Evolutionary conservation across 2,888 invertebrate genomes (phyloP), one percentile per base, ranked within the genome.

Genomic region (Nasonia oneida): DNA sequence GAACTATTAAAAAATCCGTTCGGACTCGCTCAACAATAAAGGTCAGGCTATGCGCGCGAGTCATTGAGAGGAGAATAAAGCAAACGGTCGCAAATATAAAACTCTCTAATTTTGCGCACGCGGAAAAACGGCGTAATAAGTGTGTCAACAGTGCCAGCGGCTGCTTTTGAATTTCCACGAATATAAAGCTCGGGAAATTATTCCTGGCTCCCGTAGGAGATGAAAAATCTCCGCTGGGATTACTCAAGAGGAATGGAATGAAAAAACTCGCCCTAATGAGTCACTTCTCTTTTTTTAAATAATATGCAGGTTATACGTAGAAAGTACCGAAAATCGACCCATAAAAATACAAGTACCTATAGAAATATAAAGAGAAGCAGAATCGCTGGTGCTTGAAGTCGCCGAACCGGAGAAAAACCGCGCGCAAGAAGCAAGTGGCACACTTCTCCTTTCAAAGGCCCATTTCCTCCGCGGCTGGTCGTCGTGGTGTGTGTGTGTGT

Each of bases 1-100:
- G 29, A 10, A 18, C 47, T 47, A 61, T 39, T 74, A 74, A 61
- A 81, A 81, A 79, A 79, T 79, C 37, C 70, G 14, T 33, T 15
- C 33, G 14, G 29, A 12, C n/a, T 37, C 57, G 14, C 47, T 0
- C 18, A 33, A 81, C 74, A 74, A 74, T 81, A 61, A 71, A 81
- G 47, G 57, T 23, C 23, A 23, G 23, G 23, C 23, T 23, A 23
- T 23, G 23, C 23, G 23, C 23, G 23, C 23, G 23, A 23, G 23
- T 23, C 23, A 23, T 23, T 23, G 23, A 23, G 23, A 23, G 23
- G 23, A 23, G 23, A 23, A 23, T 23, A 23, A 23, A 23, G 23
- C 23, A 23, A 23, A 23, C 23, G 23, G 23, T 23, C 23, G 23
- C 23, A 23, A 23, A 23, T 23, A 23, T 23, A 23, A 23, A 23